A percentile compares a stretch with the other conserved stretches of the same genome.
phyloP scores from a whole-genome alignment of 2,113 vertebrate genomes.

The Hippopotamus amphibius region DNA sequence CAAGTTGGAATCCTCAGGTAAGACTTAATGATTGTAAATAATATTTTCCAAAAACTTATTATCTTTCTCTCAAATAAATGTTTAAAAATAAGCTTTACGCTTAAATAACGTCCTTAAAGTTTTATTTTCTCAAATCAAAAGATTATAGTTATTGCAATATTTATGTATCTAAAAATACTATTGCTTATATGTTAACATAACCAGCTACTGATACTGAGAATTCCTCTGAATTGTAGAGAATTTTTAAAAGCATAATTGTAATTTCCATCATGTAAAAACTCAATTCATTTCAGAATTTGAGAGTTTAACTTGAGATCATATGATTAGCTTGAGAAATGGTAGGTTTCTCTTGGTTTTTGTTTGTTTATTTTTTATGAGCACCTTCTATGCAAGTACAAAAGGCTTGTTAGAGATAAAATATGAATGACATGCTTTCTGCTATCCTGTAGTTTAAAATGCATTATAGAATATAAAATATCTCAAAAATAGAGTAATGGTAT shows the following conservation, averaged over 20 bases:
- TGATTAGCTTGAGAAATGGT: conserved; percentile 36
- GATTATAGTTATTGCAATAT: not conserved
- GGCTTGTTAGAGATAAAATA: not conserved
- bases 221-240: conserved; percentile 14
- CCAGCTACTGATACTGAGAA: not conserved
- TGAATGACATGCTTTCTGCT: not conserved
- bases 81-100: conserved; percentile 33
- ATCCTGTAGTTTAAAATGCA: not conserved
- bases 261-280: not conserved
- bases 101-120: conserved; percentile 23
- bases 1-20: conserved; percentile 94
- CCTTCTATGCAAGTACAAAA: not conserved
- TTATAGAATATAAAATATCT: not conserved
- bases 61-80: not conserved
- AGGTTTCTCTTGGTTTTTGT: not conserved
- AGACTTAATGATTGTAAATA: conserved; percentile 15
- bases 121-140: conserved; percentile 57
- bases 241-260: not conserved
- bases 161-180: not conserved
- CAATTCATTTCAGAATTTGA: conserved; percentile 47
- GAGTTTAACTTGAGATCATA: conserved; percentile 23
- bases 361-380: not conserved
- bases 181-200: conserved; percentile 37
- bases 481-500: not conserved
- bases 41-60: not conserved